Evolutionary conservation across 1,140 invertebrate species (phyloP).

Genomic region (Tyrophagus putrescentiae): DNA sequence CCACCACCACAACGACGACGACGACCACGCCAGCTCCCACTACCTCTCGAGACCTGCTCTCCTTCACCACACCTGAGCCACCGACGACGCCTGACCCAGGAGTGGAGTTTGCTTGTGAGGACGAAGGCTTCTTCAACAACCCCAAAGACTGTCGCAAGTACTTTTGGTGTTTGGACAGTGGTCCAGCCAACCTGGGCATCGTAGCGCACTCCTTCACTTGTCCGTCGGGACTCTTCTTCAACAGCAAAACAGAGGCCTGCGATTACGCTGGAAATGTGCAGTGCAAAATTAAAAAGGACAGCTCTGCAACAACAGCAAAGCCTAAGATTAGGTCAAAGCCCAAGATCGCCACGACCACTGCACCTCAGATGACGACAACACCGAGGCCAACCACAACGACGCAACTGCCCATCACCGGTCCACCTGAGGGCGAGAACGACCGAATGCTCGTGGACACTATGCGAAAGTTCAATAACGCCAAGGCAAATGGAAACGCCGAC

Average conservation of each 20-base stretch:
- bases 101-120: slow-evolving; percentile 73
- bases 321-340: slow-evolving; percentile 21
- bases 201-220: slow-evolving; percentile 86
- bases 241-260: slow-evolving; percentile 75
- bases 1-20: slow-evolving; percentile 24
- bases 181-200: slow-evolving; percentile 60
- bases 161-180: slow-evolving; percentile 81
- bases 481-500: slow-evolving; percentile 16
- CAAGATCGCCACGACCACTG: slow-evolving; percentile 20
- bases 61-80: slow-evolving; percentile 35
- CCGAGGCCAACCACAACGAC: slow-evolving; percentile 21
- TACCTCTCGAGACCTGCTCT: slow-evolving; percentile 15
- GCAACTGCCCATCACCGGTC: not conserved
- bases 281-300: slow-evolving; percentile 38
- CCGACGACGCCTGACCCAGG: slow-evolving; percentile 77
- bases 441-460: slow-evolving; percentile 16
- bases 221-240: slow-evolving; percentile 74
- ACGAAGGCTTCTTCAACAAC: slow-evolving; percentile 85
- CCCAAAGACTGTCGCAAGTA: slow-evolving; percentile 84
- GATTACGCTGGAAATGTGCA: slow-evolving; percentile 74
- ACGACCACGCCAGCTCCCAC: slow-evolving; percentile 24
- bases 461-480: slow-evolving; percentile 10
- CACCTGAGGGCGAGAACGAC: slow-evolving; percentile 10
- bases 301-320: slow-evolving; percentile 8
- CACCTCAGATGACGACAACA: slow-evolving; percentile 23